Evolutionary conservation across 2,797 vertebrate species (phyloP).

Genomic region (Etheostoma perlongum): DNA sequence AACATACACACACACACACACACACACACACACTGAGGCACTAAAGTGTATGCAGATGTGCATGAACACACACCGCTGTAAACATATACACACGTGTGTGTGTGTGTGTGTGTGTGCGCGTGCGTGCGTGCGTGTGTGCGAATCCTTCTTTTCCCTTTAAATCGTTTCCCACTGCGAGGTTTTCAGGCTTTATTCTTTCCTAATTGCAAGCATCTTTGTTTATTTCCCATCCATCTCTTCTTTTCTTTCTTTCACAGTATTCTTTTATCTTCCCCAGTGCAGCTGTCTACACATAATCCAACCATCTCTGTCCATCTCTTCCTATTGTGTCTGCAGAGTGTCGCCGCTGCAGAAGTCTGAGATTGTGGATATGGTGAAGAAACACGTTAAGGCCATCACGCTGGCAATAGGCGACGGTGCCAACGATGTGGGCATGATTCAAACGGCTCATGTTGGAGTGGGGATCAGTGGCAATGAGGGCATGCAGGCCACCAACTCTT

Average conservation of each 20-base stretch:
- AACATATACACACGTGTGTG: constrained; percentile 1
- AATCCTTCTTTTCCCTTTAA: constrained; percentile 31
- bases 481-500: constrained; percentile 99
- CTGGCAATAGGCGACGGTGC: constrained; percentile 98
- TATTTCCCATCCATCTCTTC: neutral
- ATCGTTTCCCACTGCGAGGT: constrained; percentile 32
- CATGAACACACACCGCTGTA: constrained; percentile 22
- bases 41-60: constrained; percentile 8
- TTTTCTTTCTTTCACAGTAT: constrained; percentile 6
- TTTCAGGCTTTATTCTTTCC: constrained; percentile 20
- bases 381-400: constrained; percentile 97
- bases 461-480: constrained; percentile 99
- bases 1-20: constrained; percentile 24
- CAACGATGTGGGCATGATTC: constrained; percentile 99
- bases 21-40: constrained; percentile 8
- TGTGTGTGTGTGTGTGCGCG: neutral
- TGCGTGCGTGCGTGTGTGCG: neutral
- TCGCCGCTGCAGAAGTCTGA: constrained; percentile 99
- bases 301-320: neutral
- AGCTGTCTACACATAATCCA: constrained; percentile 26
- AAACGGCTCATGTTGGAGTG: constrained; percentile 97
- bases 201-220: neutral
- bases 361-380: constrained; percentile 99
- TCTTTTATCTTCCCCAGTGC: constrained; percentile 5
- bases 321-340: constrained; percentile 84